phyloP scores from a whole-genome alignment of 2,797 vertebrate genomes.

The Poeciliopsis infans region DNA sequence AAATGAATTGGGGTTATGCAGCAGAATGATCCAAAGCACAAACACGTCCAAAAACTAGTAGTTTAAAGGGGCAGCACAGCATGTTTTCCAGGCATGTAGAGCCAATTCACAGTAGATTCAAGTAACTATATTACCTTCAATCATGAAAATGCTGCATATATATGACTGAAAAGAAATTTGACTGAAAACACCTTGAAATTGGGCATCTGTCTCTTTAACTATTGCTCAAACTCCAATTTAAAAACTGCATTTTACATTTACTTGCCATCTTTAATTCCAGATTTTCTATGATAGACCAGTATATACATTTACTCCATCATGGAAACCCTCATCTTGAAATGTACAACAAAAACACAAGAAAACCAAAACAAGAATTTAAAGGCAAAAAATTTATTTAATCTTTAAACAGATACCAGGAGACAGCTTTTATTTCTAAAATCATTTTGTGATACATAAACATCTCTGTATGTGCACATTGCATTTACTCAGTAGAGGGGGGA shows the following conservation, averaged over 20 bases:
- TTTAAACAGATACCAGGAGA: conserved; percentile 76
- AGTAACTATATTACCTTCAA: too few species aligned
- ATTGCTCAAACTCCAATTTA: too few species aligned
- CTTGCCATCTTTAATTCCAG: too few species aligned
- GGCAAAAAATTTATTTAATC: conserved; percentile 79
- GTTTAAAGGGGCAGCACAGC: neutral
- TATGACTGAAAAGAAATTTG: too few species aligned
- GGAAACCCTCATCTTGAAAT: neutral
- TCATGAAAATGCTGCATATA: too few species aligned
- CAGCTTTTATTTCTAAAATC: conserved; percentile 74
- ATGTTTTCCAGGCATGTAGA: too few species aligned
- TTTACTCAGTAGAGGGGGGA: conserved; percentile 70
- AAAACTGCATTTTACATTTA: too few species aligned
- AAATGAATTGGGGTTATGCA: neutral
- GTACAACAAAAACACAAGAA: neutral
- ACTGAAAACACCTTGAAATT: too few species aligned
- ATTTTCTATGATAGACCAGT: too few species aligned
- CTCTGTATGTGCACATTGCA: conserved; percentile 78
- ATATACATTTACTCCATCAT: neutral
- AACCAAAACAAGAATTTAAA: conserved; percentile 61
- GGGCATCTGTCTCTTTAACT: too few species aligned
- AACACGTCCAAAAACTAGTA: neutral
- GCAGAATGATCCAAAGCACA: neutral
- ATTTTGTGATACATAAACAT: conserved; percentile 77
- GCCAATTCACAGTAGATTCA: too few species aligned